These are phyloP conservation scores for Nudaria mundana DNA, from an alignment of 2,888 invertebrate species.

Conservation along the genomic window DNA sequence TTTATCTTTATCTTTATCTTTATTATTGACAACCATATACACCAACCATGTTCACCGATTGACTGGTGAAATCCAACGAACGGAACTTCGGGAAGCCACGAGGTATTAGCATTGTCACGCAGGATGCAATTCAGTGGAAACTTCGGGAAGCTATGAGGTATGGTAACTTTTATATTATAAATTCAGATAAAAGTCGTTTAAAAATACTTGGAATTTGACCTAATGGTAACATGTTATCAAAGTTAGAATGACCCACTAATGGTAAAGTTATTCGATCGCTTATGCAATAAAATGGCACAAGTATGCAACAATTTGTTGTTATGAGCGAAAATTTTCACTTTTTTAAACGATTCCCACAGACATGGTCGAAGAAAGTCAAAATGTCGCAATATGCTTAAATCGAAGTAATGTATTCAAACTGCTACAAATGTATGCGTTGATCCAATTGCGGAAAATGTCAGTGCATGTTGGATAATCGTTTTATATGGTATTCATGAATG, in stretches of 20 bases:
- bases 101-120: no score
- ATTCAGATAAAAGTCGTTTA: no score
- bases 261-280: slow-evolving; percentile 11
- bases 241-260: slow-evolving; percentile 15
- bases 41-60: no score
- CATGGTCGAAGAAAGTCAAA: slow-evolving; percentile 21
- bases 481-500: no score
- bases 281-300: slow-evolving; percentile 18
- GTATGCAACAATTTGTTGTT: slow-evolving; percentile 11
- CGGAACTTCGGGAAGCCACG: no score
- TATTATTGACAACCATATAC: no score
- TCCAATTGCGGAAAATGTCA: slow-evolving; percentile 8
- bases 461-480: not conserved
- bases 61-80: no score
- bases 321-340: slow-evolving; percentile 27
- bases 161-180: no score
- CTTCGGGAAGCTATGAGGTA: no score
- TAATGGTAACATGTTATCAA: not conserved
- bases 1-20: no score
- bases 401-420: slow-evolving; percentile 17
- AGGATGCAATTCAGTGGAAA: no score
- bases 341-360: slow-evolving; percentile 20
- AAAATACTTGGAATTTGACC: no score
- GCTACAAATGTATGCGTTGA: slow-evolving; percentile 13
- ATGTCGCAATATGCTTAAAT: slow-evolving; percentile 25